Evolutionary conservation across 2,888 invertebrate species (phyloP).

Genomic region (Leptinotarsa tumamoca): DNA sequence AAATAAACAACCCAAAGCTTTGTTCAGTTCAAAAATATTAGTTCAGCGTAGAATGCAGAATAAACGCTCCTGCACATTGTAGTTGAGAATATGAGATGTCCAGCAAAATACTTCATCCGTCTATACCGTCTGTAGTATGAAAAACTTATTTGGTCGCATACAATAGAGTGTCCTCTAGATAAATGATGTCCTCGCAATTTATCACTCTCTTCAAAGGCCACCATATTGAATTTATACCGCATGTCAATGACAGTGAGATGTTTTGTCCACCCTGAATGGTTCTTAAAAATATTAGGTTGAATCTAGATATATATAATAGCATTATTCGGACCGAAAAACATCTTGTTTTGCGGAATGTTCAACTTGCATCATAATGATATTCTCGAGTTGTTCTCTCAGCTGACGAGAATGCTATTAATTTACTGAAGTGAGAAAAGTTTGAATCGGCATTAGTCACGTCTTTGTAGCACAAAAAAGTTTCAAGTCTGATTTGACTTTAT

Average conservation of each 20-base stretch:
- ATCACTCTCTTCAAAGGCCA: conserved; percentile 57
- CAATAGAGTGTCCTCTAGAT: conserved; percentile 46
- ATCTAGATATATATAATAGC: conserved; percentile 51
- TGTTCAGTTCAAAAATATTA: conserved; percentile 29
- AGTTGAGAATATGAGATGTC: conserved; percentile 27
- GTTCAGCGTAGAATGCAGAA: conserved; percentile 31
- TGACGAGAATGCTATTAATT: not conserved
- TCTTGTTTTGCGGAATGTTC: conserved; percentile 36
- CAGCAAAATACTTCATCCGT: conserved; percentile 2
- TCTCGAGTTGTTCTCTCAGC: not conserved
- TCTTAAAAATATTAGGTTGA: conserved; percentile 51
- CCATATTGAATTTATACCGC: conserved; percentile 57
- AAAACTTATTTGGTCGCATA: conserved; percentile 34
- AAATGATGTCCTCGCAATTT: conserved; percentile 58
- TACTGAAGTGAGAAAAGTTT: not conserved
- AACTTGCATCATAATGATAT: not conserved
- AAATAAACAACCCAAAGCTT: conserved; percentile 10
- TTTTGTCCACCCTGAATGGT: conserved; percentile 54
- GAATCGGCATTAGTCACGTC: conserved; percentile 4
- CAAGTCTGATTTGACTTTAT: not conserved
- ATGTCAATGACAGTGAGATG: conserved; percentile 57
- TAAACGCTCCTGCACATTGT: conserved; percentile 33
- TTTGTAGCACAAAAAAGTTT: not conserved
- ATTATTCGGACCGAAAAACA: conserved; percentile 39
- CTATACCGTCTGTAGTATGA: not conserved